phyloP scores from a whole-genome alignment of 2,888 invertebrate genomes.

The Magallana nippona region DNA sequence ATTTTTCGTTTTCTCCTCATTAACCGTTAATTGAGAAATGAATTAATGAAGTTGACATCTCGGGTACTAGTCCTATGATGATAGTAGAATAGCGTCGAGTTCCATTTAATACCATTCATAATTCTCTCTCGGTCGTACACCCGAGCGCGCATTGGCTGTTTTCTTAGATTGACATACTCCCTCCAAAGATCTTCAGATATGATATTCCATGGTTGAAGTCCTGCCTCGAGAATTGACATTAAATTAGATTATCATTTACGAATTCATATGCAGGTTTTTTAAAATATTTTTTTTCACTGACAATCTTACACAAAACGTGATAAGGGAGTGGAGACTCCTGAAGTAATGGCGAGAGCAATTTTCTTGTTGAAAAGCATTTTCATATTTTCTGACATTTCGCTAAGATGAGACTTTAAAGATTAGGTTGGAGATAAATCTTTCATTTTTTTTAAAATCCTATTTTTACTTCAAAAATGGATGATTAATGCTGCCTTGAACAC shows the following conservation, averaged over 20 bases:
- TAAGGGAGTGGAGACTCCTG: neutral
- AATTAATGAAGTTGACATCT: slow-evolving; percentile 6
- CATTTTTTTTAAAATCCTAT: slow-evolving; percentile 12
- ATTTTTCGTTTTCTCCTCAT: neutral
- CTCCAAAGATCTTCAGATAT: neutral
- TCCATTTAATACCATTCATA: slow-evolving; percentile 35
- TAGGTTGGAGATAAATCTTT: slow-evolving; percentile 4
- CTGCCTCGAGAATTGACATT: neutral
- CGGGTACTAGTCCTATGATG: slow-evolving; percentile 32
- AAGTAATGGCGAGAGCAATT: slow-evolving; percentile 1
- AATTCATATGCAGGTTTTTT: neutral
- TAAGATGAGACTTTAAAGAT: slow-evolving; percentile 31
- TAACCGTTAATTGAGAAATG: neutral
- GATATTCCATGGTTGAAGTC: slow-evolving; percentile 14
- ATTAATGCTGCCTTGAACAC: neutral
- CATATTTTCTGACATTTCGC: slow-evolving; percentile 8
- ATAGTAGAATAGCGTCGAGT: slow-evolving; percentile 23
- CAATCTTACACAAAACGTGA: neutral
- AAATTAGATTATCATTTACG: neutral
- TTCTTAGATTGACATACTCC: neutral
- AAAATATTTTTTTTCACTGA: neutral
- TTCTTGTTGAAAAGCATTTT: slow-evolving; percentile 21
- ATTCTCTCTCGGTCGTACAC: slow-evolving; percentile 19
- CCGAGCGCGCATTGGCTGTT: slow-evolving; percentile 31
- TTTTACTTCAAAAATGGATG: neutral